These are phyloP conservation scores for Cochlearius cochlearius DNA, from an alignment of 2,113 vertebrate genomes.

Conservation along the genomic window DNA sequence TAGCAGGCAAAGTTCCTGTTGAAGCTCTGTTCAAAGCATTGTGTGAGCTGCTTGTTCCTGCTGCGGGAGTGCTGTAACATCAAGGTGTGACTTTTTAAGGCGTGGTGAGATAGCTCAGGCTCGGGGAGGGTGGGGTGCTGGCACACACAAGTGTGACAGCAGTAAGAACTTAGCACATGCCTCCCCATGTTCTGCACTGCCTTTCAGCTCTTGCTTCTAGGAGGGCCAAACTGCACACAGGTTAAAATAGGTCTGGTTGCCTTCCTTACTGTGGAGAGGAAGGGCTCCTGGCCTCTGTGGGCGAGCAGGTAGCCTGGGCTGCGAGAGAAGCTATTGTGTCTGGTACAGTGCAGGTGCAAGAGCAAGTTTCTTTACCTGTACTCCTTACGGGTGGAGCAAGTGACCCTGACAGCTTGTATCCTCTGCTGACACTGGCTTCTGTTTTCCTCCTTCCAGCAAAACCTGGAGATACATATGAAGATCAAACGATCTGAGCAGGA, in stretches of 20 bases:
- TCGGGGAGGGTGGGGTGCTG: not conserved
- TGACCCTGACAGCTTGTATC: not conserved
- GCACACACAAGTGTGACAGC: not conserved
- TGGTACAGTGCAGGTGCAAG: not conserved
- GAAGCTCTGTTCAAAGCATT: not conserved
- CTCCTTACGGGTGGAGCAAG: not conserved
- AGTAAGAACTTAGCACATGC: not conserved
- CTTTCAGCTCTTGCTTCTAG: not conserved
- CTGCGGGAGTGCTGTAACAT: not conserved
- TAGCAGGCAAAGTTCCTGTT: not conserved
- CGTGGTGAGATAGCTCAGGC: not conserved
- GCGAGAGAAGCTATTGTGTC: not conserved
- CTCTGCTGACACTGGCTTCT: conserved; percentile 6
- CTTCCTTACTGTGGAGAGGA: not conserved
- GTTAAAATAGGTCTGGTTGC: not conserved
- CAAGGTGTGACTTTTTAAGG: conserved; percentile 24
- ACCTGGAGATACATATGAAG: conserved; percentile 95
- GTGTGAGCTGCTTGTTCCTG: conserved; percentile 33
- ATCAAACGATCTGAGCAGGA: conserved; percentile 94
- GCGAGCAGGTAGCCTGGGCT: not conserved
- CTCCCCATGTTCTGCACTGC: not conserved
- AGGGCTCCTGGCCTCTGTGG: not conserved
- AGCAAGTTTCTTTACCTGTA: not conserved
- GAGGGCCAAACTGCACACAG: not conserved
- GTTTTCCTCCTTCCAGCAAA: conserved; percentile 83